Evolutionary conservation across 2,797 vertebrate species (phyloP).

Genomic region (Halcyon smyrnensis): DNA sequence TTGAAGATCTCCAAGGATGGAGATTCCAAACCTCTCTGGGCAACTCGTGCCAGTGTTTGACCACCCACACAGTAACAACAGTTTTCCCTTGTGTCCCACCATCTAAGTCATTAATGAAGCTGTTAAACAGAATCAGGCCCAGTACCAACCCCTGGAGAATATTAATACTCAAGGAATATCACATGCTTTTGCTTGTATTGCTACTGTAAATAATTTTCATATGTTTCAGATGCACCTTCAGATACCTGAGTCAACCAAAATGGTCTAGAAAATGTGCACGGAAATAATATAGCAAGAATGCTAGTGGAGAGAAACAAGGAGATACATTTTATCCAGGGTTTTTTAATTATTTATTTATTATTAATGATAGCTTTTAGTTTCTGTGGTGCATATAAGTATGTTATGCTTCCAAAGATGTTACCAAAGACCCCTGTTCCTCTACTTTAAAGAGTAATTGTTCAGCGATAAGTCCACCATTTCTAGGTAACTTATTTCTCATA

Average conservation of each 20-base stretch:
- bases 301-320: not conserved
- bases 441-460: not conserved
- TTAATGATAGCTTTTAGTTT: not conserved
- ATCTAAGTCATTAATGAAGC: not conserved
- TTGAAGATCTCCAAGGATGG: not conserved
- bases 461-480: not conserved
- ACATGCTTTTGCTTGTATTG: not conserved
- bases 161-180: not conserved
- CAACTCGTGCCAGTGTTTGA: not conserved
- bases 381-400: not conserved
- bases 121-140: not conserved
- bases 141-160: not conserved
- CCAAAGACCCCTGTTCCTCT: not conserved
- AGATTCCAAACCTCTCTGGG: not conserved
- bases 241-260: not conserved
- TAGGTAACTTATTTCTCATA: not conserved
- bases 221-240: not conserved
- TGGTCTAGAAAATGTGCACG: not conserved
- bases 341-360: not conserved
- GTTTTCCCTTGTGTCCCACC: not conserved
- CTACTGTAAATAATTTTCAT: not conserved
- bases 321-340: not conserved
- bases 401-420: not conserved
- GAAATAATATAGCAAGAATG: not conserved
- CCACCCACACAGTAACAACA: rapidly evolving